A percentile compares a stretch with the other conserved stretches of the same genome.
Evolutionary conservation across 2,113 vertebrate species (phyloP).

Genomic region (Coptodon bakossiorum): DNA sequence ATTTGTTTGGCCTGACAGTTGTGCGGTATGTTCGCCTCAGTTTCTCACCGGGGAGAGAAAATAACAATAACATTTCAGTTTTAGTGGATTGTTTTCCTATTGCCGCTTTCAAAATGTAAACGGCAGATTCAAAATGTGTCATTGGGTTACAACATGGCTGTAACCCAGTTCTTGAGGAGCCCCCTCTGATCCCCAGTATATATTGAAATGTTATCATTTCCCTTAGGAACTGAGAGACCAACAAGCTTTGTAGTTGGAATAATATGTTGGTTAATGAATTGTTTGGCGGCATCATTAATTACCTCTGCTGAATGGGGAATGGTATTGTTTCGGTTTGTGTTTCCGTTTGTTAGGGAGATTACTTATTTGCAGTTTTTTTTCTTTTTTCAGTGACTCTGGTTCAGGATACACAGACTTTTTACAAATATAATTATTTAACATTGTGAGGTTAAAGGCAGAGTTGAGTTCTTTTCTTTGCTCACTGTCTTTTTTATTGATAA

Average conservation of each 20-base stretch:
- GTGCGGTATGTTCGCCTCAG: neutral
- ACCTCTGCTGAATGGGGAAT: neutral
- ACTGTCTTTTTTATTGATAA: neutral
- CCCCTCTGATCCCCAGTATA: neutral
- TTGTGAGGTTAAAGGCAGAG: neutral
- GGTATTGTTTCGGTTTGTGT: neutral
- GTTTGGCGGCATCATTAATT: neutral
- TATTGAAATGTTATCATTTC: neutral
- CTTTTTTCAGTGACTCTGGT: neutral
- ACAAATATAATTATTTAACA: neutral
- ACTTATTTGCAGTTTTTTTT: neutral
- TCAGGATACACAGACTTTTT: neutral
- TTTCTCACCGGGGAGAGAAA: constrained; percentile 30
- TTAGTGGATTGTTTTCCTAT: constrained; percentile 8
- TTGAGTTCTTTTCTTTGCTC: neutral
- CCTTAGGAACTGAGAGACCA: neutral
- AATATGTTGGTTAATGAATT: neutral
- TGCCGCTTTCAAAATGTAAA: constrained; percentile 1
- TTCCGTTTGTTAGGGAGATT: neutral
- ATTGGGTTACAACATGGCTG: neutral
- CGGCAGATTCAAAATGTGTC: neutral
- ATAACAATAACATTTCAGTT: constrained; percentile 40
- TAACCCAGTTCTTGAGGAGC: neutral
- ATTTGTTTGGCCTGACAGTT: constrained; percentile 47
- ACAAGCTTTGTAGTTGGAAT: neutral